phyloP scores from a whole-genome alignment of 2,888 invertebrate genomes.

The Pterostichus niger region DNA sequence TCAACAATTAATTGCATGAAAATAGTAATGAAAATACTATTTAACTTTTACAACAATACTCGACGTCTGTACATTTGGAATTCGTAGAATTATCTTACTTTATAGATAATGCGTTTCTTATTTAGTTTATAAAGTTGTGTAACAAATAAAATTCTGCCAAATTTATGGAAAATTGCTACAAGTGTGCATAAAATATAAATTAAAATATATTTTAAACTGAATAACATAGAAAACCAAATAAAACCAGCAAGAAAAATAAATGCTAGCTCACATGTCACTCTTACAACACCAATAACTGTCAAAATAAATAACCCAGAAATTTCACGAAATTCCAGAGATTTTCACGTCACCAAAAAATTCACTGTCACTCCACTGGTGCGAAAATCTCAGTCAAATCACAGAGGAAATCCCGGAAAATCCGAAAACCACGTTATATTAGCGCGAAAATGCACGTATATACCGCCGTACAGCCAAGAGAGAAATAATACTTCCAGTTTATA shows the following conservation, averaged over 20 bases:
- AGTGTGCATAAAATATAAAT: neutral
- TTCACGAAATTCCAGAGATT: slow-evolving; percentile 16
- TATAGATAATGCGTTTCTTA: too few relatives aligned
- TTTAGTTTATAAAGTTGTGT: too few relatives aligned
- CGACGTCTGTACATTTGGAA: too few relatives aligned
- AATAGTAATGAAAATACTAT: too few relatives aligned
- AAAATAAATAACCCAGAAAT: slow-evolving; percentile 34
- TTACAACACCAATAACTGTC: slow-evolving; percentile 47
- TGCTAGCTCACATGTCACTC: slow-evolving; percentile 19
- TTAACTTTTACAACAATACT: too few relatives aligned
- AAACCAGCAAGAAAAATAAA: slow-evolving; percentile 8
- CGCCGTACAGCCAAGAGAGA: slow-evolving; percentile 6
- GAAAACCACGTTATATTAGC: slow-evolving; percentile 38
- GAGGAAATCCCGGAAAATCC: slow-evolving; percentile 2
- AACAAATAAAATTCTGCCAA: too few relatives aligned
- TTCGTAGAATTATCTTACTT: too few relatives aligned
- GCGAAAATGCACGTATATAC: slow-evolving; percentile 33
- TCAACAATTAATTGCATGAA: too few relatives aligned
- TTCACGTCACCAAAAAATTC: slow-evolving; percentile 18
- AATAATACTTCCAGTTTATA: slow-evolving; percentile 40
- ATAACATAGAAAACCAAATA: neutral
- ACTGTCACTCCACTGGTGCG: slow-evolving; percentile 19
- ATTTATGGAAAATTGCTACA: too few relatives aligned
- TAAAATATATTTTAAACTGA: slow-evolving; percentile 8
- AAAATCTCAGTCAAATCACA: slow-evolving; percentile 18